Percentiles rank a stretch among this genome's conserved stretches.
Conservation (phyloP, 1,140 invertebrate genomes). For the Centruroides vittatus region DNA sequence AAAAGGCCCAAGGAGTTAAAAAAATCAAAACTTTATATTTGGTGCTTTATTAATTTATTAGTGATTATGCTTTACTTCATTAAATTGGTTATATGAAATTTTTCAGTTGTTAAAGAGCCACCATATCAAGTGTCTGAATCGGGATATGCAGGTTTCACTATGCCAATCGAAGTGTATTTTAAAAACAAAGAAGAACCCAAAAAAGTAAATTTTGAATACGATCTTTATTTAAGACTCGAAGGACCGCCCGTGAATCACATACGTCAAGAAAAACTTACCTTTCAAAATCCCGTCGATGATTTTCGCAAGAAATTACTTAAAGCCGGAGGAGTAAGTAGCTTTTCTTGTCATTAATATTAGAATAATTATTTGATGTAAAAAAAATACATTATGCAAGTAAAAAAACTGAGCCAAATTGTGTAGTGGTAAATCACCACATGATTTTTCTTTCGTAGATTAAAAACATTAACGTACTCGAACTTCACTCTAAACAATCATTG, state of each 20-base stretch:
- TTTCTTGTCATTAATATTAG: too few species aligned
- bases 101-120: conserved; percentile 64
- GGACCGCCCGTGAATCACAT: conserved; percentile 51
- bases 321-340: conserved; percentile 56
- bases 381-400: too few species aligned
- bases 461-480: too few species aligned
- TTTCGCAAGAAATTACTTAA: conserved; percentile 72
- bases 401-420: too few species aligned
- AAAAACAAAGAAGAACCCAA: conserved; percentile 83
- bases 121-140: conserved; percentile 83
- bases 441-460: too few species aligned
- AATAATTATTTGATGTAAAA: too few species aligned
- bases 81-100: too few species aligned
- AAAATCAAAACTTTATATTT: not conserved
- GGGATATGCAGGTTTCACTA: conserved; percentile 83
- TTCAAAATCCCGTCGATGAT: conserved; percentile 71
- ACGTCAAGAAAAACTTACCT: conserved; percentile 56
- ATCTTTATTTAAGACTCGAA: conserved; percentile 59
- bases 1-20: too few species aligned
- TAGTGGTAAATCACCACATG: too few species aligned
- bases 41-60: not conserved
- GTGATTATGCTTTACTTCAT: too few species aligned
- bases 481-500: too few species aligned
- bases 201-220: conserved; percentile 71
- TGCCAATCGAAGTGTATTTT: conserved; percentile 81